A percentile compares a stretch with the other conserved stretches of the same genome.
Conservation (phyloP, 2,888 invertebrate genomes). For the Scelioninae gen. 1 region DNA sequence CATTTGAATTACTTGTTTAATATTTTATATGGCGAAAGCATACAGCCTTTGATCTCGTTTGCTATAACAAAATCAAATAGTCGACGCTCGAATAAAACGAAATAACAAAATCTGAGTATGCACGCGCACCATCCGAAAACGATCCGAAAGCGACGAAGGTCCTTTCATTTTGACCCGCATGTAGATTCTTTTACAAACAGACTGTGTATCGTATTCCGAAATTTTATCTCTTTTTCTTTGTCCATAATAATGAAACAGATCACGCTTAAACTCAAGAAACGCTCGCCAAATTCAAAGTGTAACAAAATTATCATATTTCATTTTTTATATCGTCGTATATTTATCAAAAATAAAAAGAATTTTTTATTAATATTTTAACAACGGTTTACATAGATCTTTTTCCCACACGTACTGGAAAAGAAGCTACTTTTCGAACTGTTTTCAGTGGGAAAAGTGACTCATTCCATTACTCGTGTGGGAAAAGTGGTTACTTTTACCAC, state of each 20-base stretch:
- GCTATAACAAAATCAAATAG: slow-evolving; percentile 40
- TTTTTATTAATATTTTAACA: too few relatives aligned
- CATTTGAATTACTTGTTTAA: slow-evolving; percentile 10
- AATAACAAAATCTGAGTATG: slow-evolving; percentile 26
- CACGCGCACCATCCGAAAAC: slow-evolving; percentile 6
- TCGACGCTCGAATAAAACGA: slow-evolving; percentile 4
- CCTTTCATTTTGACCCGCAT: slow-evolving; percentile 55
- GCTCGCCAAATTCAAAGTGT: too few relatives aligned
- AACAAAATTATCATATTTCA: too few relatives aligned
- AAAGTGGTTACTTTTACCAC: too few relatives aligned
- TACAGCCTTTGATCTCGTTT: slow-evolving; percentile 6
- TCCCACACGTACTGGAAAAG: too few relatives aligned
- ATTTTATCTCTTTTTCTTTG: slow-evolving; percentile 45
- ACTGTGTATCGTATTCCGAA: slow-evolving; percentile 36
- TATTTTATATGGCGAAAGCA: slow-evolving; percentile 16
- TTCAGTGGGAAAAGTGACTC: too few relatives aligned
- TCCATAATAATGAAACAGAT: slow-evolving; percentile 13
- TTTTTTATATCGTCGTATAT: too few relatives aligned
- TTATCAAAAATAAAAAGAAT: too few relatives aligned
- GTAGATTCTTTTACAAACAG: slow-evolving; percentile 54
- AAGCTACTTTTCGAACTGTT: too few relatives aligned
- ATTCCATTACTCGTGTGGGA: too few relatives aligned
- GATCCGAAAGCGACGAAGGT: slow-evolving; percentile 12
- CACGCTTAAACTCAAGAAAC: too few relatives aligned
- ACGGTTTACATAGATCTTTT: too few relatives aligned